Percentiles rank a stretch among this genome's conserved stretches.
These are phyloP conservation scores for Ditylenchus weischeri DNA, from an alignment of 2,888 invertebrate species.

Conservation along the genomic window DNA sequence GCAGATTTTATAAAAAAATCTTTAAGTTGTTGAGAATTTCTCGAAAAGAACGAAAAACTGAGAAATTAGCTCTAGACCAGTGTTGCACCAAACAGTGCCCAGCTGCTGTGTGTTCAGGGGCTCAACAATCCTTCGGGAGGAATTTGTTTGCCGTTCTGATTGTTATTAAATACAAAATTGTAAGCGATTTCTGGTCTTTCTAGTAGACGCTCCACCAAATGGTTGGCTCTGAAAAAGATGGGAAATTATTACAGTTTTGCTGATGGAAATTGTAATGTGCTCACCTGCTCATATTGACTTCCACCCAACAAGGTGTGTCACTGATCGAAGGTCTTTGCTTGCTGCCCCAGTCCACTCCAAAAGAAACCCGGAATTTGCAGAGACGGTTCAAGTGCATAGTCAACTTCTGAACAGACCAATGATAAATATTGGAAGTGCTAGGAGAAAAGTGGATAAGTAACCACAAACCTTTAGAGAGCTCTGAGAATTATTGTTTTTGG, in stretches of 20 bases:
- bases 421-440: neutral
- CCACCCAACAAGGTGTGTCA: slow-evolving; percentile 26
- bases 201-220: slow-evolving; percentile 17
- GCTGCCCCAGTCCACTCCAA: slow-evolving; percentile 17
- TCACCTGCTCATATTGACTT: slow-evolving; percentile 29
- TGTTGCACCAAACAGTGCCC: no score
- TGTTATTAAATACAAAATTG: slow-evolving; percentile 13
- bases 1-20: no score
- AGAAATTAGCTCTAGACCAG: no score
- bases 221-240: slow-evolving; percentile 19
- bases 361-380: slow-evolving; percentile 26
- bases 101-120: no score
- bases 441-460: neutral
- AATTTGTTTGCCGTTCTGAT: neutral
- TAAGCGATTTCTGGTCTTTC: slow-evolving; percentile 20
- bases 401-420: slow-evolving; percentile 20
- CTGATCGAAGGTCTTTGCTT: slow-evolving; percentile 7
- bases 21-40: no score
- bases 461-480: neutral
- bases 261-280: no score
- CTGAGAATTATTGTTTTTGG: neutral
- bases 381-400: slow-evolving; percentile 18
- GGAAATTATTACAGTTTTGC: no score
- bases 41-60: no score
- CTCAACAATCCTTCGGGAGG: no score